Base-by-base conservation (phyloP, 2,888 invertebrate genomes). In the Dendrolimus pini region DNA sequence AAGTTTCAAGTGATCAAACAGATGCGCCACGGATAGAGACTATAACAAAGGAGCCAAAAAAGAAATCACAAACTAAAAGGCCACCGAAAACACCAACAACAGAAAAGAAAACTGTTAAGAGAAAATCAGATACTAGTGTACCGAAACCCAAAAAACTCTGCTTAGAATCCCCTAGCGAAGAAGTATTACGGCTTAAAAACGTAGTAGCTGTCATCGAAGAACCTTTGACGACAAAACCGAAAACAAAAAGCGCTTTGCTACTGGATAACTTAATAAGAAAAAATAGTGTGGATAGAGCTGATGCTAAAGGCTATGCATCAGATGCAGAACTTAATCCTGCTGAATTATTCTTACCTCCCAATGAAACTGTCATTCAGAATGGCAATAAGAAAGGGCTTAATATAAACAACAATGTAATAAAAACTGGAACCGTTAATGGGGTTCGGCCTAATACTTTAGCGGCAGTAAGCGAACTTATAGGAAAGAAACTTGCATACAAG, bases 201-300 rank as follows among this genome's bases (percentile, higher is more conserved):
- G 62, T 78, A 53, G 72, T 70, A 56, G 71, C 74, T 55, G 63
- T 77, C n/a, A 59, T 70, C 1, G 81, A 78, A 9, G 81, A 83
- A 59, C 58, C 67, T 52, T 61, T 70, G 54, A 69, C 74, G 54
- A 58, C 71, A 13, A 91, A 87, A 68, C 83, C 85, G 53, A 89
- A 88, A 76, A 86, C 74, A 63, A 91, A 90, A 75, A 91, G 90
- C 65, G 91, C 89, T 8, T 70, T 90, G 56, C 74, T 92, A 53
- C 81, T 93, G n/a, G 92, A 93, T 67, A 92, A 90, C 71, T 80
- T 93, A 55, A 80, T 93, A 62, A 85, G 91, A 62, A 92, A 92
- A 76, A 93, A 92, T 69, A 92, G 91, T 70, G 86, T 93, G 54
- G 93, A 93, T 61, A 83, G 92, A 68, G 72, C 78, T 9, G 87